Evolutionary conservation across 2,797 vertebrate species (phyloP).

Genomic region (Hydrophis major): DNA sequence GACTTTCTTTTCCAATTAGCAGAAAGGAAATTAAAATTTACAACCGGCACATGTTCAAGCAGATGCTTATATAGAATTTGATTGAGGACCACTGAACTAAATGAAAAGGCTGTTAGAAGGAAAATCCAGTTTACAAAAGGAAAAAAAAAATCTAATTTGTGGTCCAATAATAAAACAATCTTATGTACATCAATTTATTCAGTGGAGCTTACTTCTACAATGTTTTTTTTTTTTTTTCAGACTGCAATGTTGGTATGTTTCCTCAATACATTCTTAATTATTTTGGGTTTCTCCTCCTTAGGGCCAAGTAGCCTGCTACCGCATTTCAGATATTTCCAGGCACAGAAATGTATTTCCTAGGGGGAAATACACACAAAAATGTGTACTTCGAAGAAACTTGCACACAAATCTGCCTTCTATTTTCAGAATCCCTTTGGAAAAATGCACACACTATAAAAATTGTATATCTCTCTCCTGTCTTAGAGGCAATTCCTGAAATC

Average conservation of each 20-base stretch:
- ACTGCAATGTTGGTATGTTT: not conserved
- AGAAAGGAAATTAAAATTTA: slow-evolving; percentile 26
- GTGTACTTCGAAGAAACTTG: not conserved
- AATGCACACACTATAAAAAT: not conserved
- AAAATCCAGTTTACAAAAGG: not conserved
- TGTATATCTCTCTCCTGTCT: not conserved
- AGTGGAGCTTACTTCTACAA: not conserved
- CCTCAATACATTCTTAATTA: not conserved
- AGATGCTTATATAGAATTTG: not conserved
- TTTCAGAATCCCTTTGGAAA: not conserved
- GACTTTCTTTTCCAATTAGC: not conserved
- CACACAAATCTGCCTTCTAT: not conserved
- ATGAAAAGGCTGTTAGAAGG: not conserved
- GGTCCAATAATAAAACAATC: not conserved
- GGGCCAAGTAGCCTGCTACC: not conserved
- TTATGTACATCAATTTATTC: not conserved
- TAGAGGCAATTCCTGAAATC: not conserved
- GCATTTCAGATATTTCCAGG: not conserved
- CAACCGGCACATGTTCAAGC: not conserved
- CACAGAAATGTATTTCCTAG: not conserved
- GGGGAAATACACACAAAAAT: not conserved
- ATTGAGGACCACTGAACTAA: not conserved
- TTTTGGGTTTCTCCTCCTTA: not conserved
- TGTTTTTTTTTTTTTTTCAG: not conserved
- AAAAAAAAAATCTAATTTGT: not conserved